Base-by-base conservation (phyloP, 2,113 vertebrate genomes). In the Microcebus ravelobensis region DNA sequence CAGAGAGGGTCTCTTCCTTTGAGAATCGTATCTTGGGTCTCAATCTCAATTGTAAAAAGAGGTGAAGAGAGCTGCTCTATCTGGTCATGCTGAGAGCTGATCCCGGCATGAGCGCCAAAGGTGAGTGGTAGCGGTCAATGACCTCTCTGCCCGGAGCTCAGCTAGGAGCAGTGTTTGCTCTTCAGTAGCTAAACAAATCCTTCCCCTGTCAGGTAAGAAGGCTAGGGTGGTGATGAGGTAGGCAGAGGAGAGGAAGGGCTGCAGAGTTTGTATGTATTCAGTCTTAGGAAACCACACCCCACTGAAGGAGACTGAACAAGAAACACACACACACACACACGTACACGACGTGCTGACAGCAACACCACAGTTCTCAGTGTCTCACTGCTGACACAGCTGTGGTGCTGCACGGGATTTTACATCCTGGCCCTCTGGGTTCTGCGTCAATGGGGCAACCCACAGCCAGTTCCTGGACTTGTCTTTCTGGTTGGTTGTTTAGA, bases 91-190 rank as follows among this genome's bases (percentile, higher is more conserved):
- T 77, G 73, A 65, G 27, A 42, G 50, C 39, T 48, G 61, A 48
- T 5, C 27, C 57, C 12, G 36, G 12, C 42, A 14, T 34, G 2
- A 48, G 31, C 59, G 42, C 45, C 76, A 10, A 50, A 87, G 36
- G n/a, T 29, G 31, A 90, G 57, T 11, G 18, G n/a, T 50, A 31
- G 65, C 8, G 1, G 12, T 61, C n/a, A 61, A 31, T 55, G 34
- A 73, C 34, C 65, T 90, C 31, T 27, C 13, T 36, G 39, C 42
- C 20, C 45, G 34, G 29, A 74, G 20, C 48, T 94, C 79, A 83
- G 39, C 89, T 23, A 29, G 36, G 82, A 94, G 79, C 52, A n/a
- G 9, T 77, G 73, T 94, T 95, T 96, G 80, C 74, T 95, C 74
- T 86, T 79, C 70, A 61, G n/a, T 93, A 68, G 50, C 76, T 95